Percentiles rank a stretch among this genome's conserved stretches.
These are phyloP conservation scores for Cydia pomonella DNA, from an alignment of 1,140 invertebrate genomes.

Conservation along the genomic window DNA sequence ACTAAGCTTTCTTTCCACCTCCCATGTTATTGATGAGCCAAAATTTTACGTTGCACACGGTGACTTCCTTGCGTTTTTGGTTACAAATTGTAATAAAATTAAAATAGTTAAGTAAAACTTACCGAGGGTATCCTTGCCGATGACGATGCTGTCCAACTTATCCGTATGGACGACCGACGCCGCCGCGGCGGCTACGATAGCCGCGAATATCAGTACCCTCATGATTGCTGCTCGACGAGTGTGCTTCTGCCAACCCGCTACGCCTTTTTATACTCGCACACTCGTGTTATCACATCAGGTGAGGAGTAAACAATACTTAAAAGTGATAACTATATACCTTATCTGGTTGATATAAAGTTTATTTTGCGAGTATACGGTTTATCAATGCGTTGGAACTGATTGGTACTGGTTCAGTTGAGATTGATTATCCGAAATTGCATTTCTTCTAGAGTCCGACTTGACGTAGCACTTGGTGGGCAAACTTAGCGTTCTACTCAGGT, in stretches of 20 bases:
- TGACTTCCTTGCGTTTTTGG: too few species aligned
- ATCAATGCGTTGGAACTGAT: background rate
- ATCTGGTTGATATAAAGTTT: background rate
- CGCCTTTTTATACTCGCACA: slow-evolving; percentile 54
- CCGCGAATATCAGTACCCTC: slow-evolving; percentile 58
- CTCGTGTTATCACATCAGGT: slow-evolving; percentile 33
- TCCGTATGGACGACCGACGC: slow-evolving; percentile 59
- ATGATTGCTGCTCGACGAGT: slow-evolving; percentile 49
- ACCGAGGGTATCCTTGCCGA: slow-evolving; percentile 64
- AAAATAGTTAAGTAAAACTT: slow-evolving; percentile 38
- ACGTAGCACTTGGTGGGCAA: too few species aligned
- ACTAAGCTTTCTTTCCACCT: too few species aligned
- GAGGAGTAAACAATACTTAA: background rate
- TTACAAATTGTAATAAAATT: too few species aligned
- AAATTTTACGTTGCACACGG: too few species aligned
- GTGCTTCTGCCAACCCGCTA: slow-evolving; percentile 33
- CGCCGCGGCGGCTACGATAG: slow-evolving; percentile 55
- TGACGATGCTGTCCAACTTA: slow-evolving; percentile 41
- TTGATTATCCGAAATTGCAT: background rate
- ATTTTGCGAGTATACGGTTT: background rate
- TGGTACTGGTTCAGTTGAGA: background rate
- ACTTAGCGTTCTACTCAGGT: too few species aligned
- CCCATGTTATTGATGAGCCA: too few species aligned
- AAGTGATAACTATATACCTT: background rate
- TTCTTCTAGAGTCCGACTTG: background rate